phyloP scores from a whole-genome alignment of 1,140 invertebrate genomes.

The Tetraneura akinire region DNA sequence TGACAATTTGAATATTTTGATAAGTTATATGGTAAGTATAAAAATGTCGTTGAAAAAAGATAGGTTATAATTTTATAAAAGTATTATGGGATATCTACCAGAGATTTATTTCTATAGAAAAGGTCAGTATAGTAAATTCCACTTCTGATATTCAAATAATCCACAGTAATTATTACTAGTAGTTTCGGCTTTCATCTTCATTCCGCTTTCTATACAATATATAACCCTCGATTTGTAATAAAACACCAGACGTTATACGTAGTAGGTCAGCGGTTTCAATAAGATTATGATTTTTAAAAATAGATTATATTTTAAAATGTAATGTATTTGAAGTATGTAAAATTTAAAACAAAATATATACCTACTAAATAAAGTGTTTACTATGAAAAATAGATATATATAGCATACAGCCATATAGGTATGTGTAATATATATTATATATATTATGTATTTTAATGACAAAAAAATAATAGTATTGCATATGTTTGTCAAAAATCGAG shows the following conservation, averaged over 20 bases:
- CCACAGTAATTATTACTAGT: slow-evolving; percentile 50
- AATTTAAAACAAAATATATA: too few species aligned
- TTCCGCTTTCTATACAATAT: slow-evolving; percentile 50
- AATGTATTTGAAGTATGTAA: background rate
- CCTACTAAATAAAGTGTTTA: too few species aligned
- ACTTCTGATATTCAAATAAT: slow-evolving; percentile 47
- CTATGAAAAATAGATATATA: too few species aligned
- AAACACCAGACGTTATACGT: background rate
- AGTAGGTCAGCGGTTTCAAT: slow-evolving; percentile 40
- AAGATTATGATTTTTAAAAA: background rate
- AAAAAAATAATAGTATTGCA: too few species aligned
- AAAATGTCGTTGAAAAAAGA: slow-evolving; percentile 20
- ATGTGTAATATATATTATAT: too few species aligned
- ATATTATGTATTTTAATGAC: too few species aligned
- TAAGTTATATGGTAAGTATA: slow-evolving; percentile 31
- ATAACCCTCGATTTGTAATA: slow-evolving; percentile 29
- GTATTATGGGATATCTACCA: background rate
- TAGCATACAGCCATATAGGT: too few species aligned
- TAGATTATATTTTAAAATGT: background rate
- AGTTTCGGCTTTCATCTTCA: slow-evolving; percentile 50
- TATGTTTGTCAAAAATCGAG: too few species aligned
- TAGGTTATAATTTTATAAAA: slow-evolving; percentile 12
- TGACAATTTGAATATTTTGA: background rate
- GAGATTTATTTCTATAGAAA: slow-evolving; percentile 39
- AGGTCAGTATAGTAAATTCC: slow-evolving; percentile 47